phyloP scores from a whole-genome alignment of 2,113 vertebrate species.

The Trinectes maculatus region DNA sequence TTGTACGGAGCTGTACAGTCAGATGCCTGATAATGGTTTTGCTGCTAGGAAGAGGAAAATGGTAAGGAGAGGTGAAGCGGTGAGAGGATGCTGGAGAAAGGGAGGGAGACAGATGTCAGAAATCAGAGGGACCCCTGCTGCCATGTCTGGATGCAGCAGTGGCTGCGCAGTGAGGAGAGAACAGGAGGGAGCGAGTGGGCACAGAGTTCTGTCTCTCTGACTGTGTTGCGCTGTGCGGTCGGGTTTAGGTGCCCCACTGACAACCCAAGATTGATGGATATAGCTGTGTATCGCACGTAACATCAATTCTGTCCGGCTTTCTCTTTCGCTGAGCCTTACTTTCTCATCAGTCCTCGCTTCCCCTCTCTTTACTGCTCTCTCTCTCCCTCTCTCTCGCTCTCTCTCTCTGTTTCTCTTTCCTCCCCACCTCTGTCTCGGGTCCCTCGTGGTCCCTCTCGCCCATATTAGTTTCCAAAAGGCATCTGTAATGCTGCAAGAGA shows the following conservation, averaged over 20 bases:
- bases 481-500: slow-evolving; percentile 66
- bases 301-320: slow-evolving; percentile 74
- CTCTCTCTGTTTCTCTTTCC: slow-evolving; percentile 14
- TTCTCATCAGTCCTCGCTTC: slow-evolving; percentile 56
- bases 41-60: slow-evolving; percentile 21
- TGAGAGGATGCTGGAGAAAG: slow-evolving; percentile 19
- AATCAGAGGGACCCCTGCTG: slow-evolving; percentile 65
- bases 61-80: slow-evolving; percentile 3
- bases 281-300: slow-evolving; percentile 62
- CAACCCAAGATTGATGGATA: slow-evolving; percentile 65
- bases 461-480: slow-evolving; percentile 73
- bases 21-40: slow-evolving; percentile 69
- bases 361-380: slow-evolving; percentile 30
- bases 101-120: slow-evolving; percentile 55
- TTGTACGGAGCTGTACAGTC: slow-evolving; percentile 57
- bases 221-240: slow-evolving; percentile 51
- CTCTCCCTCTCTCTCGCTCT: slow-evolving; percentile 15
- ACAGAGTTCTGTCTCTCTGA: slow-evolving; percentile 46
- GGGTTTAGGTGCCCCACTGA: slow-evolving; percentile 54
- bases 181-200: slow-evolving; percentile 21
- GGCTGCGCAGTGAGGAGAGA: slow-evolving; percentile 48
- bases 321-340: slow-evolving; percentile 60
- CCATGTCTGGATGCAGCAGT: slow-evolving; percentile 57
- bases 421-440: slow-evolving; percentile 50
- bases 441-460: slow-evolving; percentile 58